Evolutionary conservation across 2,888 invertebrate species (phyloP).

Genomic region (Tiliacea citrago): DNA sequence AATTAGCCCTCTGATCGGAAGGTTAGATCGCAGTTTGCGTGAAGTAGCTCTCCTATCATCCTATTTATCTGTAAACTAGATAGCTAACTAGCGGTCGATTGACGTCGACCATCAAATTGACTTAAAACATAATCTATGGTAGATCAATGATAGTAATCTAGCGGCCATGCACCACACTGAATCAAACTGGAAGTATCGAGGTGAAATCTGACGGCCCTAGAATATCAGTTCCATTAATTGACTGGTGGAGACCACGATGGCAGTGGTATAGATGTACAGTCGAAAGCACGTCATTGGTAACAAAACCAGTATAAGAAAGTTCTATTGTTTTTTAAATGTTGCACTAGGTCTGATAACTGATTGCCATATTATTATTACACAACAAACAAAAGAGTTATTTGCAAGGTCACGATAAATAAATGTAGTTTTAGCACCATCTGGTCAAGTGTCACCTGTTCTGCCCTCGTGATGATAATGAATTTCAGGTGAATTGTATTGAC

Average conservation of each 20-base stretch:
- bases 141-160: not conserved
- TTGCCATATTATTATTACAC: not conserved
- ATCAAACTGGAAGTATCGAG: not conserved
- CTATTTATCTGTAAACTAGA: not conserved
- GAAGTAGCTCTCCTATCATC: not conserved
- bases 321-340: not conserved
- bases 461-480: constrained; percentile 28
- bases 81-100: not conserved
- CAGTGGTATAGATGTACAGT: not conserved
- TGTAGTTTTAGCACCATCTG: constrained; percentile 28
- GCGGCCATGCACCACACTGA: not conserved
- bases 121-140: not conserved
- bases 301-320: not conserved
- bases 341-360: not conserved
- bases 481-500: constrained; percentile 35
- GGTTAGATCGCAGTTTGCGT: not conserved
- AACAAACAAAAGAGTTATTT: constrained; percentile 4
- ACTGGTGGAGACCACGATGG: not conserved
- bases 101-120: not conserved
- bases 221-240: not conserved
- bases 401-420: not conserved
- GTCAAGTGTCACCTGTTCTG: constrained; percentile 30
- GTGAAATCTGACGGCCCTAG: not conserved
- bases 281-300: not conserved
- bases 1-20: no score